Base-by-base conservation (phyloP, 1,140 invertebrate genomes). In the Sogatella furcifera region DNA sequence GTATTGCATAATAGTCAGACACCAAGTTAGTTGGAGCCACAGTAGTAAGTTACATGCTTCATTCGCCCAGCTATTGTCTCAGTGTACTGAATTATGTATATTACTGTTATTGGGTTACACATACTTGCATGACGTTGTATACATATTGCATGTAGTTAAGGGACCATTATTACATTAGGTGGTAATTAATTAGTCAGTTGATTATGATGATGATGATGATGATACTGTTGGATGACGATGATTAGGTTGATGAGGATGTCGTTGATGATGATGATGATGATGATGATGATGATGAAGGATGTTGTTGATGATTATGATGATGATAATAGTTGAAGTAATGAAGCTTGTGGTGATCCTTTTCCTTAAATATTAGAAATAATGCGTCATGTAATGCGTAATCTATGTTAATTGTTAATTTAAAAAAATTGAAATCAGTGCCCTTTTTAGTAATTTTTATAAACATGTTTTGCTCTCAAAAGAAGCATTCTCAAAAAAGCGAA, bases 171-270 rank as follows among this genome's bases (percentile, higher is more conserved):
- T 38, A 38, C 34, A 38, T 38, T 38, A 38, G 34, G 34, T 1
- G 34, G 34, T 38, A 38, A 38, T 38, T 38, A 38, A 38, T 38
- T 38, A 38, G 34, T 11, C 34, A 42, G 54, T 11, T 55, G 13
- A 42, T 55, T 5, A 55, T 55, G 22, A 55, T 55, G 53, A 55
- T 55, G 22, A 55, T 55, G 53, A 55, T 55, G 22, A 55, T 55
- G 53, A 55, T 55, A 34, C 41, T 55, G 53, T 38, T 55, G 9
- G n/a, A 55, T 55, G 54, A 55, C 42, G 54, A 55, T 55, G 54
- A 55, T 55, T 6, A 55, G 42, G 54, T 42, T 55, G 54, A 55
- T 55, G 54, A 55, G 42, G 54, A 55, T 55, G 54, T 42, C 1
- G 54, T 42, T 55, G 54, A 55, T 55, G n/a, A 31, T 55, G 54